A percentile compares a stretch with the other conserved stretches of the same genome.
These are phyloP conservation scores for Dicyrtoma fusca DNA, from an alignment of 2,888 invertebrate species.

Conservation along the genomic window DNA sequence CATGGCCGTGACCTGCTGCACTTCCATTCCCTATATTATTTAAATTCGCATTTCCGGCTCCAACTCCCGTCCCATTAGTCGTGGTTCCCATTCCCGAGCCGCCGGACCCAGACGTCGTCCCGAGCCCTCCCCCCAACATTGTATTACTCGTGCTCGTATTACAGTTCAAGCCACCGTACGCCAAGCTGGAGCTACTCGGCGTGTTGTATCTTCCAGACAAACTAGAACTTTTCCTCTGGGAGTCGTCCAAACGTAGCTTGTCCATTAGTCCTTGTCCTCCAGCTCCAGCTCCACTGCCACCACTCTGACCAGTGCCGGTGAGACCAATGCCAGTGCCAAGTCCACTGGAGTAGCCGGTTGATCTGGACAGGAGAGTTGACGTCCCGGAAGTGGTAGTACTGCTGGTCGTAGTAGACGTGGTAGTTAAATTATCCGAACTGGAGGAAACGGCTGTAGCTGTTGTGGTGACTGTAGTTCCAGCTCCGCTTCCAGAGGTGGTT, in stretches of 20 bases:
- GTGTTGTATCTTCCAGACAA: constrained; percentile 52
- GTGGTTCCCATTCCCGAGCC: constrained; percentile 16
- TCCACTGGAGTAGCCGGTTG: constrained; percentile 20
- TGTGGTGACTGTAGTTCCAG: too few relatives aligned
- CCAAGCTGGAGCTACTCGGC: constrained; percentile 35
- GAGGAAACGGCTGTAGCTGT: too few relatives aligned
- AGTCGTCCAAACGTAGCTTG: constrained; percentile 53
- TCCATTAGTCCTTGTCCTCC: too few relatives aligned
- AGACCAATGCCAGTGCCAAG: neutral
- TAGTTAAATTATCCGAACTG: too few relatives aligned
- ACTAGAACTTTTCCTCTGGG: constrained; percentile 53
- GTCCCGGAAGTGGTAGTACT: too few relatives aligned
- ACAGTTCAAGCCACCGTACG: constrained; percentile 37
- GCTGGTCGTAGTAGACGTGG: too few relatives aligned
- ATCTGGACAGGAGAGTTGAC: constrained; percentile 38
- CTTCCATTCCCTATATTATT: constrained; percentile 22
- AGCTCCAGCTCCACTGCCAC: too few relatives aligned
- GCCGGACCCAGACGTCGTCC: neutral
- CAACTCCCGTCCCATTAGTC: constrained; percentile 40
- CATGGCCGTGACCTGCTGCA: constrained; percentile 40
- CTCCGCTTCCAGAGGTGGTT: too few relatives aligned
- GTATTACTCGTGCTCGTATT: constrained; percentile 21
- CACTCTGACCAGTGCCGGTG: too few relatives aligned
- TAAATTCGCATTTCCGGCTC: constrained; percentile 25
- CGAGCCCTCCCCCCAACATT: neutral